A percentile compares a stretch with the other conserved stretches of the same genome.
phyloP scores from a whole-genome alignment of 2,888 invertebrate genomes.

The Altica lythri region DNA sequence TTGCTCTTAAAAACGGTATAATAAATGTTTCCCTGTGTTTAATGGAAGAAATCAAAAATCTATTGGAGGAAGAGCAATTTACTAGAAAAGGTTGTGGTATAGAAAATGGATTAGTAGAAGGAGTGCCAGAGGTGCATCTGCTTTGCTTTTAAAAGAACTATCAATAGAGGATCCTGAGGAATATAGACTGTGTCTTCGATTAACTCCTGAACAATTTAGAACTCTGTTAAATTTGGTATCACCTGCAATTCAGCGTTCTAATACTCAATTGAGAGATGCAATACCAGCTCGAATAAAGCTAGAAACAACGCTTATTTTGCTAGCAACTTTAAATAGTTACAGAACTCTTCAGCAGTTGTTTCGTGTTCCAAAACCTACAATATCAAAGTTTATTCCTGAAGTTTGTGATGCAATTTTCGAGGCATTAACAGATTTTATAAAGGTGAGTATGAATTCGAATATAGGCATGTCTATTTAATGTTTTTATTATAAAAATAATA shows the following conservation, averaged over 20 bases:
- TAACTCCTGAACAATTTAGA: conserved; percentile 4
- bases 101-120: conserved; percentile 43
- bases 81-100: conserved; percentile 37
- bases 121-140: conserved; percentile 39
- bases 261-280: conserved; percentile 14
- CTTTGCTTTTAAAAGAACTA: conserved; percentile 21
- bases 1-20: conserved; percentile 13
- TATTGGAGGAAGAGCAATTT: conserved; percentile 9
- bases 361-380: conserved; percentile 38
- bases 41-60: conserved; percentile 13
- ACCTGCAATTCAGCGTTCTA: conserved; percentile 4
- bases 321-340: no score
- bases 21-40: conserved; percentile 14
- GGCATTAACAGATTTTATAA: conserved; percentile 17
- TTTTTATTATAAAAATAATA: no score
- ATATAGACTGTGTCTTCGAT: conserved; percentile 8
- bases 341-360: conserved; percentile 44
- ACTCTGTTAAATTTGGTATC: conserved; percentile 4
- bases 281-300: conserved; percentile 14
- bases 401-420: no score
- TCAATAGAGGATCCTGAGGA: conserved; percentile 13
- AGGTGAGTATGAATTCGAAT: conserved; percentile 17
- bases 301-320: conserved; percentile 26
- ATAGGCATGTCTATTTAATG: no score
- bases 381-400: conserved; percentile 42